Percentiles rank a stretch among this genome's conserved stretches.
Conservation (phyloP, 2,797 vertebrate genomes). For the Botia kubotai region DNA sequence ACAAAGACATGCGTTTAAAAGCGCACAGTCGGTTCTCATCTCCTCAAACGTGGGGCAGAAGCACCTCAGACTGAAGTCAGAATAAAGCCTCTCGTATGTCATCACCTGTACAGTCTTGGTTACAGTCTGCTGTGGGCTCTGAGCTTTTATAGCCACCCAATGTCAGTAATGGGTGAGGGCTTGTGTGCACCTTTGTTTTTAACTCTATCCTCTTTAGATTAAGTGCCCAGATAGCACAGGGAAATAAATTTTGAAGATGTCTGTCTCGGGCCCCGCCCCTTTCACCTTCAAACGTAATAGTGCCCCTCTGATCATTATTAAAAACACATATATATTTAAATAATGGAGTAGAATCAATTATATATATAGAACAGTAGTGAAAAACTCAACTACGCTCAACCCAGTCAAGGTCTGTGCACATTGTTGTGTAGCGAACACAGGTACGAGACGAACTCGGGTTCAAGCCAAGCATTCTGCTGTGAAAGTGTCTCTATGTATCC, state of each 20-base stretch:
- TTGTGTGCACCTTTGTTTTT: slow-evolving; percentile 43
- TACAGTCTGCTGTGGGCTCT: slow-evolving; percentile 44
- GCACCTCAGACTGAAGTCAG: slow-evolving; percentile 42
- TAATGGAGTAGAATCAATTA: no score
- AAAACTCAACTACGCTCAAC: no score
- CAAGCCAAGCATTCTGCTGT: background rate
- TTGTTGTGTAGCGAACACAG: no score
- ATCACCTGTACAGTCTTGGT: slow-evolving; percentile 60
- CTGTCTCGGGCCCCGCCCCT: background rate
- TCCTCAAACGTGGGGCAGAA: slow-evolving; percentile 48
- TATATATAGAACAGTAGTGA: no score
- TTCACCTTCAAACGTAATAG: no score
- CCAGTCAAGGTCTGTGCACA: no score
- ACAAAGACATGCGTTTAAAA: slow-evolving; percentile 60
- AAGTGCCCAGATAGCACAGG: slow-evolving; percentile 12
- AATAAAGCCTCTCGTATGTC: slow-evolving; percentile 62
- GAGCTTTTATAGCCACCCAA: slow-evolving; percentile 29
- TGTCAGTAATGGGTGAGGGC: slow-evolving; percentile 36
- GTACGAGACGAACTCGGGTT: no score
- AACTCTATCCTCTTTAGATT: slow-evolving; percentile 44
- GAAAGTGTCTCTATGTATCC: slow-evolving; percentile 23
- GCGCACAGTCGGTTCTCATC: slow-evolving; percentile 51
- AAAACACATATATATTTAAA: no score
- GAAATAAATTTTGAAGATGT: slow-evolving; percentile 8
- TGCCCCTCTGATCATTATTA: no score